phyloP scores from a whole-genome alignment of 2,113 vertebrate genomes.

The Pyrgilauda ruficollis region DNA sequence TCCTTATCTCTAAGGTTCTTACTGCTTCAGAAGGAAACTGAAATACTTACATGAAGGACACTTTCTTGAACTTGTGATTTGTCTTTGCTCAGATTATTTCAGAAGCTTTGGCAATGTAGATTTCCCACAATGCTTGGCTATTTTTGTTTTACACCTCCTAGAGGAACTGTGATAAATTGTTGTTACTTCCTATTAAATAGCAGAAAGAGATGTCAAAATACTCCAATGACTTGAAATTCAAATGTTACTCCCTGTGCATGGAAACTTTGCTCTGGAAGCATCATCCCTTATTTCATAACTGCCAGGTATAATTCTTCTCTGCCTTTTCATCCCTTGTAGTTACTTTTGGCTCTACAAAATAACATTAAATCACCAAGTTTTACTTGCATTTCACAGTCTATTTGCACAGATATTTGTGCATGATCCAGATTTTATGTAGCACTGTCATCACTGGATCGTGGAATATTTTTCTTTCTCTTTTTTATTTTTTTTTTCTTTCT shows the following conservation, averaged over 20 bases:
- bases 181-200: conserved; percentile 29
- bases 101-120: background rate
- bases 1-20: conserved; percentile 63
- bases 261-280: background rate
- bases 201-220: conserved; percentile 26
- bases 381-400: background rate
- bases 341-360: background rate
- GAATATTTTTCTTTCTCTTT: background rate
- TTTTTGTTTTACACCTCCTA: conserved; percentile 48
- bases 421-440: background rate
- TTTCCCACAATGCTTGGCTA: conserved; percentile 40
- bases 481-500: background rate
- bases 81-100: conserved; percentile 58
- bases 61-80: conserved; percentile 58
- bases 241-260: background rate
- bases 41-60: conserved; percentile 62
- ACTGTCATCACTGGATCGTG: background rate
- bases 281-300: background rate
- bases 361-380: background rate
- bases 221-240: conserved; percentile 14
- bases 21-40: conserved; percentile 58
- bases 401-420: background rate
- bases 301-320: background rate
- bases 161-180: conserved; percentile 28
- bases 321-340: background rate